Evolutionary conservation across 2,888 invertebrate genomes (phyloP).

Genomic region (Seladonia tumulorum): DNA sequence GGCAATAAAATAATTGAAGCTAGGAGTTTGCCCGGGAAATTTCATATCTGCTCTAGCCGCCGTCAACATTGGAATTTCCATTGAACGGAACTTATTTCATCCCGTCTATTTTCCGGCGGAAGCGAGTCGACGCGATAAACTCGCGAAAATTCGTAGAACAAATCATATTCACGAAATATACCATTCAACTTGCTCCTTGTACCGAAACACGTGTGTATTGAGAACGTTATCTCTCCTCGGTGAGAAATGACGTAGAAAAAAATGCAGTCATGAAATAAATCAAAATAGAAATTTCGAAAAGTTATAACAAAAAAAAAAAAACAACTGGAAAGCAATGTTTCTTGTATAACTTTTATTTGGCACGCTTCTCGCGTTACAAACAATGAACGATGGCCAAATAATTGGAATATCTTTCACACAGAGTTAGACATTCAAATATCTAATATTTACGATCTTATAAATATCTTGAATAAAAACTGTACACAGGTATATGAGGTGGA

Average conservation of each 20-base stretch:
- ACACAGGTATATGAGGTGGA: too few species aligned
- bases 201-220: background rate
- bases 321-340: background rate
- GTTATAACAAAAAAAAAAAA: background rate
- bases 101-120: background rate
- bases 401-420: too few species aligned
- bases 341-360: background rate
- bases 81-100: conserved; percentile 23
- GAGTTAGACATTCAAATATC: background rate
- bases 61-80: conserved; percentile 28
- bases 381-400: background rate
- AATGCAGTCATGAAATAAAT: background rate
- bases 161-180: background rate
- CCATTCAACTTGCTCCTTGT: background rate
- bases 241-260: background rate
- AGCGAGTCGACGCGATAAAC: conserved; percentile 10
- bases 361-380: background rate
- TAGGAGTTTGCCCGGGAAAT: conserved; percentile 14
- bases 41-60: conserved; percentile 19
- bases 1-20: conserved; percentile 25
- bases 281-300: background rate
- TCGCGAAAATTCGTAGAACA: background rate
- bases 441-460: background rate
- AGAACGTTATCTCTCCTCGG: background rate
- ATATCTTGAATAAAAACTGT: too few species aligned